Evolutionary conservation across 2,888 invertebrate species (phyloP).

Genomic region (Lithophane leautieri): DNA sequence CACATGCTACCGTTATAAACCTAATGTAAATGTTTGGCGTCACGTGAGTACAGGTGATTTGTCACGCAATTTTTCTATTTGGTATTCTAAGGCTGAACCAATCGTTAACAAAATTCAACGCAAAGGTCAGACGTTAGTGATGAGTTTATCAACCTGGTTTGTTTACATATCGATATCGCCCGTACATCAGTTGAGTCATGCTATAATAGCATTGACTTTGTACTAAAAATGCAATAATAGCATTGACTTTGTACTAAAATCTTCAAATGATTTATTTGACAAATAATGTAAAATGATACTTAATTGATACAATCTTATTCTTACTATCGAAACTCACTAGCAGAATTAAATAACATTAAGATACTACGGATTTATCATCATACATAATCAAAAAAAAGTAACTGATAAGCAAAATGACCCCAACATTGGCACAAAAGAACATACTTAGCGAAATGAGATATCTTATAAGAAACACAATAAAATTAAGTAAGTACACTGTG

Average conservation of each 20-base stretch:
- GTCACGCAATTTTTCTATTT: slow-evolving; percentile 49
- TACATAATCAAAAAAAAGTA: slow-evolving; percentile 1
- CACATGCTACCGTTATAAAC: slow-evolving; percentile 9
- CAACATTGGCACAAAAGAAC: not conserved
- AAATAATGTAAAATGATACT: not conserved
- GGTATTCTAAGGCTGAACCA: slow-evolving; percentile 34
- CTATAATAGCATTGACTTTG: slow-evolving; percentile 21
- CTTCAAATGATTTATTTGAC: not conserved
- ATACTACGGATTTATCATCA: not conserved
- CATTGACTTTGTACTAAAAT: slow-evolving; percentile 23
- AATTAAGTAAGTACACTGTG: not conserved
- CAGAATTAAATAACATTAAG: not conserved
- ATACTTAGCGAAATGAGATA: slow-evolving; percentile 3
- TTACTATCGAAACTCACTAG: not conserved
- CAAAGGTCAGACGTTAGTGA: slow-evolving; percentile 59
- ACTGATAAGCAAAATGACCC: not conserved
- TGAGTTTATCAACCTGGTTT: slow-evolving; percentile 51
- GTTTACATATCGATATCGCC: slow-evolving; percentile 41
- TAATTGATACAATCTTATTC: not conserved
- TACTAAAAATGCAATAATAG: slow-evolving; percentile 12
- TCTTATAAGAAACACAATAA: not conserved
- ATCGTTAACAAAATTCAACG: slow-evolving; percentile 41
- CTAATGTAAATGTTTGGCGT: not conserved
- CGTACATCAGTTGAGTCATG: slow-evolving; percentile 23
- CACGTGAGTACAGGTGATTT: slow-evolving; percentile 5